Evolutionary conservation across 2,113 vertebrate genomes (phyloP).

Genomic region (Corythoichthys intestinalis): DNA sequence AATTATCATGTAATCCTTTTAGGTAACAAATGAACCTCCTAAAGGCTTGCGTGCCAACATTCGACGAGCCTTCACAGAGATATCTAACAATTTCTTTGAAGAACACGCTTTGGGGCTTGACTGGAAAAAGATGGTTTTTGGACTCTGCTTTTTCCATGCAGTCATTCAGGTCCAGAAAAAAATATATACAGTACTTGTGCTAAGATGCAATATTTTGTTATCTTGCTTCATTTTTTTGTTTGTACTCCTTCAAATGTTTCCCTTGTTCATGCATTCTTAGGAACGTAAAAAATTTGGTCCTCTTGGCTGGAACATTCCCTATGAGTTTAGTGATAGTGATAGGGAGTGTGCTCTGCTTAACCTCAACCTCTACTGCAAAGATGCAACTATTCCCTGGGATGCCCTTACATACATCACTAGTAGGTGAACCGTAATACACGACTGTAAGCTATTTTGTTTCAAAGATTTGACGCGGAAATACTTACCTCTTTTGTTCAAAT

Average conservation of each 20-base stretch:
- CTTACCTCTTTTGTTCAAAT: not conserved
- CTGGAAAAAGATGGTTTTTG: slow-evolving; percentile 79
- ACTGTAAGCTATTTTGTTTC: not conserved
- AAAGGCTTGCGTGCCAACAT: slow-evolving; percentile 80
- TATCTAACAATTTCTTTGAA: slow-evolving; percentile 73
- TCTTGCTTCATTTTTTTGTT: not conserved
- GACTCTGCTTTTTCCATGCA: slow-evolving; percentile 78
- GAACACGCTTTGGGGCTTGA: slow-evolving; percentile 69
- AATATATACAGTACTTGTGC: not conserved
- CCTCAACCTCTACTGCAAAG: slow-evolving; percentile 77
- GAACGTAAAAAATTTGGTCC: slow-evolving; percentile 82
- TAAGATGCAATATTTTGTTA: not conserved
- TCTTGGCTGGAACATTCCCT: slow-evolving; percentile 82
- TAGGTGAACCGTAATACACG: slow-evolving; percentile 11
- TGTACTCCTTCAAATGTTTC: not conserved
- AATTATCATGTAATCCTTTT: slow-evolving; percentile 6
- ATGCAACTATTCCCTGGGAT: slow-evolving; percentile 73
- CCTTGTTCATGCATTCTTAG: slow-evolving; percentile 44
- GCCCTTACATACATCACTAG: slow-evolving; percentile 74
- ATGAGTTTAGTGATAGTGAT: slow-evolving; percentile 81
- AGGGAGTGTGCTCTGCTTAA: slow-evolving; percentile 81
- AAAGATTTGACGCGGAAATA: not conserved
- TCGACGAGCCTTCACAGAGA: slow-evolving; percentile 75
- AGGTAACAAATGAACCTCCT: slow-evolving; percentile 80
- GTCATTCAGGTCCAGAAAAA: slow-evolving; percentile 68